These are phyloP conservation scores for Pollenia angustigena DNA, from an alignment of 2,888 invertebrate species.

Conservation along the genomic window DNA sequence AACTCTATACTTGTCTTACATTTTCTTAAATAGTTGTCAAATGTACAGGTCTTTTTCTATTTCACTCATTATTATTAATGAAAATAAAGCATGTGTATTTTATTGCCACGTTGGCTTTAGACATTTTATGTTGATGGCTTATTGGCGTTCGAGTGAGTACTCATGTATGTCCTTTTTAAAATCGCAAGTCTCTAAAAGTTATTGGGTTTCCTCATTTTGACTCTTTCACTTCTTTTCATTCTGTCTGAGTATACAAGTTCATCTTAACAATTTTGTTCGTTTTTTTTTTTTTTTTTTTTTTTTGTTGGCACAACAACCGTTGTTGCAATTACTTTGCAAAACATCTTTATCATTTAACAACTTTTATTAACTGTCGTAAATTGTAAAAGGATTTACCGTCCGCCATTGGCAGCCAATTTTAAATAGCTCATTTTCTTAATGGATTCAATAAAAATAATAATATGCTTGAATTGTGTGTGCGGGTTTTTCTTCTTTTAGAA, in stretches of 20 bases:
- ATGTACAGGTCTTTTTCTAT: background rate
- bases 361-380: conserved; percentile 74
- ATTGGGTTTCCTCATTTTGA: conserved; percentile 17
- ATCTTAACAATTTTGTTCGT: conserved; percentile 11
- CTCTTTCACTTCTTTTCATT: background rate
- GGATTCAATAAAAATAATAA: conserved; percentile 69
- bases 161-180: conserved; percentile 34
- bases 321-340: conserved; percentile 70
- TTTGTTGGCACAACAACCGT: conserved; percentile 58
- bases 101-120: conserved; percentile 46
- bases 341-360: conserved; percentile 70
- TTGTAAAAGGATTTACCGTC: conserved; percentile 70
- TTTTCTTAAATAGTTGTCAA: conserved; percentile 14
- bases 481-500: background rate
- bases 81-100: conserved; percentile 31
- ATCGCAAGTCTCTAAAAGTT: conserved; percentile 21
- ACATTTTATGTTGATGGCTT: conserved; percentile 39
- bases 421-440: conserved; percentile 73
- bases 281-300: conserved; percentile 26
- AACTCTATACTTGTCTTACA: background rate
- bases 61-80: background rate
- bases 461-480: conserved; percentile 26
- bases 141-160: conserved; percentile 30
- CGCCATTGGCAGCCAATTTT: conserved; percentile 64
- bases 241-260: conserved; percentile 32